phyloP scores from a whole-genome alignment of 2,888 invertebrate genomes.

The Lampropteryx suffumata region DNA sequence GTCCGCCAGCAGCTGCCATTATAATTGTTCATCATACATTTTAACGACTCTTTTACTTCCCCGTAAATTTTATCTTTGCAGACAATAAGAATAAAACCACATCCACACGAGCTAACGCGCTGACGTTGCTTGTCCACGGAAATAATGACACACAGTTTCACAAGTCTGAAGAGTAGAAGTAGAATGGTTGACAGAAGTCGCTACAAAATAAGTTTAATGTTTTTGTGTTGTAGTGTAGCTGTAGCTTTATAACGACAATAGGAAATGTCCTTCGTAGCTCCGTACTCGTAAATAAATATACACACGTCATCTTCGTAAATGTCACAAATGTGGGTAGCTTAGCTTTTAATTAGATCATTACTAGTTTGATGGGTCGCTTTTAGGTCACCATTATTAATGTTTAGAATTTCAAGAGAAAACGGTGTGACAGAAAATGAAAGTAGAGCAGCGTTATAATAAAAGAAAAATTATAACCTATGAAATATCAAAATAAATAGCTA shows the following conservation, averaged over 20 bases:
- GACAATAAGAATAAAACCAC: conserved; percentile 6
- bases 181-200: too few species aligned
- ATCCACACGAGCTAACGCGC: neutral
- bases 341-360: conserved; percentile 12
- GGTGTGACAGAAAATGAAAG: too few species aligned
- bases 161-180: too few species aligned
- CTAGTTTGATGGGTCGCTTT: conserved; percentile 2
- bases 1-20: conserved; percentile 12
- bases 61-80: conserved; percentile 13
- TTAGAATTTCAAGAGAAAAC: neutral
- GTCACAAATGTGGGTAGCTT: conserved; percentile 15
- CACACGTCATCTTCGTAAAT: conserved; percentile 19
- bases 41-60: conserved; percentile 19
- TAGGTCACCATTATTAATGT: conserved; percentile 1
- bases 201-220: too few species aligned
- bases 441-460: too few species aligned
- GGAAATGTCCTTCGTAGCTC: conserved; percentile 13
- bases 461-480: too few species aligned
- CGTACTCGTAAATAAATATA: conserved; percentile 12
- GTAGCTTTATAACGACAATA: conserved; percentile 6
- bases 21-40: conserved; percentile 13
- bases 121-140: too few species aligned
- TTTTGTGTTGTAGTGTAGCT: neutral
- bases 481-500: too few species aligned
- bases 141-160: too few species aligned